Base-by-base conservation (phyloP, 2,888 invertebrate genomes). In the Tryphoninae sp. region DNA sequence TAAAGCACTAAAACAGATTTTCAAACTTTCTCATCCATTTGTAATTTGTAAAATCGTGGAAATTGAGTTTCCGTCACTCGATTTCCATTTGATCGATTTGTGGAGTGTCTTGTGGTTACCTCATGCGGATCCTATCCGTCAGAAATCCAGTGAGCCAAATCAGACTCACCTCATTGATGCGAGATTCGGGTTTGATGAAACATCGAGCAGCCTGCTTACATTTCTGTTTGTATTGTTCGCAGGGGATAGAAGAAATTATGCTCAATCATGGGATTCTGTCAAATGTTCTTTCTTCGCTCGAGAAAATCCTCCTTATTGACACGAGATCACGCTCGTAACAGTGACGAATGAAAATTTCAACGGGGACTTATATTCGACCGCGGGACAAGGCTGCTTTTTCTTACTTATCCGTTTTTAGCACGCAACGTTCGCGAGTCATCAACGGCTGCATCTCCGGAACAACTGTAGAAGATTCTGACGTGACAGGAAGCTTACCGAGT, bases 291-390 rank as follows among this genome's bases (percentile, higher is more conserved):
- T 23, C 58, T 6, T 69, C 7, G 8, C 16, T 55, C 42, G 71
- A 16, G 77, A 83, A 87, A 90, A 90, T 88, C 89, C 88, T 81
- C 80, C 75, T 72, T 84, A 85, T 80, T 79, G 82, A 85, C 86
- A 86, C 83, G 80, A 83, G 86, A 88, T 89, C 90, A 89, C 89
- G 90, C 84, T 83, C 86, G 73, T 65, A 83, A 84, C 86, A 87
- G 87, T 90, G 89, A 89, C 85, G 83, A 69, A 72, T 58, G 22
- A 1, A 49, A 68, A 68, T 64, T 65, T 79, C 33, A 45, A 76
- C 23, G 51, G 22, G 62, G n/a, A 19, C 53, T 69, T 22, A 77
- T 76, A 16, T 55, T 58, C 33, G 33, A 22, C 11, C 55, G 26
- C 33, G 40, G 13, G 33, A 51, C 59, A 16, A 16, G 33, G 19